Percentiles rank a stretch among this genome's conserved stretches.
Evolutionary conservation across 2,113 vertebrate species (phyloP).

Genomic region (Gymnarchus niloticus): DNA sequence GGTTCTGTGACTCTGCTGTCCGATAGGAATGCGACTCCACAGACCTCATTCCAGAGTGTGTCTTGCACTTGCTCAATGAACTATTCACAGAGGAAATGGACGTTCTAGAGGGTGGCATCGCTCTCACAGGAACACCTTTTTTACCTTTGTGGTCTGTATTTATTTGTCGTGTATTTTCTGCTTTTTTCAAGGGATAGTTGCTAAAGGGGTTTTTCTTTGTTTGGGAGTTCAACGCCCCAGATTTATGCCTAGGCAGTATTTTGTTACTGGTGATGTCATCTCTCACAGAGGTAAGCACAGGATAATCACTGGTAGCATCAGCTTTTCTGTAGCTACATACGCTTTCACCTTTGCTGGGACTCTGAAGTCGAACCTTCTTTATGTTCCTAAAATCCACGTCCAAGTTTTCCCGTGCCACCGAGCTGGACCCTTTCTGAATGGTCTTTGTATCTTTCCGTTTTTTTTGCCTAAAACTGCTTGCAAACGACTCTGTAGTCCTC

Average conservation of each 20-base stretch:
- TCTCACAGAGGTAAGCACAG: constrained; percentile 66
- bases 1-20: constrained; percentile 89
- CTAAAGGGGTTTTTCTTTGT: constrained; percentile 63
- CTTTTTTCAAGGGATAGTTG: constrained; percentile 65
- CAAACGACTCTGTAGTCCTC: constrained; percentile 22
- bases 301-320: constrained; percentile 61
- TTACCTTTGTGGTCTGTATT: constrained; percentile 70
- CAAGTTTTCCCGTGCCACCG: constrained; percentile 71
- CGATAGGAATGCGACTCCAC: constrained; percentile 65
- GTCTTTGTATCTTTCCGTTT: constrained; percentile 72
- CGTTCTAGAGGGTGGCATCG: constrained; percentile 69
- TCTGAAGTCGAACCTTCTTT: constrained; percentile 59
- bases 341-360: constrained; percentile 55
- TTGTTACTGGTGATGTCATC: constrained; percentile 73
- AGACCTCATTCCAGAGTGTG: constrained; percentile 62
- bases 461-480: constrained; percentile 56
- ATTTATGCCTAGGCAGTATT: constrained; percentile 62
- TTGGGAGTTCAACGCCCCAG: constrained; percentile 55
- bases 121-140: constrained; percentile 67
- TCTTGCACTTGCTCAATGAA: constrained; percentile 64
- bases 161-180: constrained; percentile 55
- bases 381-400: constrained; percentile 64
- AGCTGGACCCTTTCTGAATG: constrained; percentile 49
- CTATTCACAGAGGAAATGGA: constrained; percentile 60
- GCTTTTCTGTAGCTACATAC: constrained; percentile 49